These are phyloP conservation scores for Zaprionus gabonicus DNA, from an alignment of 1,140 invertebrate species.

Conservation along the genomic window DNA sequence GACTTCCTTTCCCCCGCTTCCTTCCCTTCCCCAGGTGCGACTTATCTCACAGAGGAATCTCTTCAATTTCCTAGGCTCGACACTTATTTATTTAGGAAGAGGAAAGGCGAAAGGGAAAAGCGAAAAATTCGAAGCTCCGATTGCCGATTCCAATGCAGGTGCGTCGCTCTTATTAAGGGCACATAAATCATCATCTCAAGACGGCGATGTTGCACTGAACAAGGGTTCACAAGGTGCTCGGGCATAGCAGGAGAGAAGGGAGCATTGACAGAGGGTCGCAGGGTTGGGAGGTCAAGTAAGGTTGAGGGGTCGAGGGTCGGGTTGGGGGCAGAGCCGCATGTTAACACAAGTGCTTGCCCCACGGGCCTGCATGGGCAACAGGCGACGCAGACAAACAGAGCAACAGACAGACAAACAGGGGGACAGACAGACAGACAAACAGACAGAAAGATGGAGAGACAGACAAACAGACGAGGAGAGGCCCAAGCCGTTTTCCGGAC, in stretches of 20 bases:
- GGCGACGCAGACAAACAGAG: constrained; percentile 12
- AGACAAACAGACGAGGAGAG: constrained; percentile 1
- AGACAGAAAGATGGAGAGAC: constrained; percentile 15
- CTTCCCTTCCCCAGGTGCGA: neutral
- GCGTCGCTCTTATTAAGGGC: constrained; percentile 52
- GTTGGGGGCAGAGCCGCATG: constrained; percentile 40
- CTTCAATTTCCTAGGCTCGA: constrained; percentile 1
- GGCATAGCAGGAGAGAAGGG: neutral
- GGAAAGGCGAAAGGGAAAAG: constrained; percentile 4
- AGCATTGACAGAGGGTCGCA: constrained; percentile 7
- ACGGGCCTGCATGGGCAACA: constrained; percentile 44
- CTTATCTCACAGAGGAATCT: neutral
- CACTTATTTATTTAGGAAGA: constrained; percentile 35
- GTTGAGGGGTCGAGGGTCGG: constrained; percentile 12
- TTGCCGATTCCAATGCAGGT: constrained; percentile 49
- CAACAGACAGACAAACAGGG: constrained; percentile 14
- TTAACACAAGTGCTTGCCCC: constrained; percentile 68
- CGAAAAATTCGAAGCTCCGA: neutral
- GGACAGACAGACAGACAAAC: constrained; percentile 15
- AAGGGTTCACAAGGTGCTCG: constrained; percentile 39
- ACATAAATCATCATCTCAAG: constrained; percentile 71
- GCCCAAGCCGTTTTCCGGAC: constrained; percentile 61
- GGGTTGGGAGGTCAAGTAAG: neutral
- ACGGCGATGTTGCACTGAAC: constrained; percentile 61
- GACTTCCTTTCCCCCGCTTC: neutral